Percentiles rank a stretch among this genome's conserved stretches.
phyloP scores from a whole-genome alignment of 2,888 invertebrate species.

The Polyommatus iphigenia region DNA sequence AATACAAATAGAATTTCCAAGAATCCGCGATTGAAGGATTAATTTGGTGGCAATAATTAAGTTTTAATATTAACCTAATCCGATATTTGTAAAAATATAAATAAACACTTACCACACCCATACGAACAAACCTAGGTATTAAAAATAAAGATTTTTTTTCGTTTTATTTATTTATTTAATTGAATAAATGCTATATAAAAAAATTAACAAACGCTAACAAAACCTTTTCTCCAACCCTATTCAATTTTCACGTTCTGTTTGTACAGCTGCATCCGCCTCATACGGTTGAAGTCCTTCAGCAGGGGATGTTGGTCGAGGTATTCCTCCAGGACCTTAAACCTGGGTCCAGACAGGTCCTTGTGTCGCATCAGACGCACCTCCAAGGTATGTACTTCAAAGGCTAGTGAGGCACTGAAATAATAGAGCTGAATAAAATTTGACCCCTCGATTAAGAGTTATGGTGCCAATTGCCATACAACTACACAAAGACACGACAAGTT shows the following conservation, averaged over 20 bases:
- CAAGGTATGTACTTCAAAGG: conserved; percentile 78
- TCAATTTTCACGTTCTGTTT: conserved; percentile 36
- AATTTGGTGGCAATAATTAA: no score
- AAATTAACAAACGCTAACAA: no score
- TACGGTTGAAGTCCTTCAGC: conserved; percentile 58
- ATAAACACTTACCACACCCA: not conserved
- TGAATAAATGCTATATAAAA: not conserved
- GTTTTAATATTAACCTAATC: no score
- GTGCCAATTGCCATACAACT: no score
- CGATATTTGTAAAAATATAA: not conserved
- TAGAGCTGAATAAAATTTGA: no score
- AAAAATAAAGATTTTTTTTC: not conserved
- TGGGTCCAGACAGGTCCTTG: conserved; percentile 75
- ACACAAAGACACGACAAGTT: no score
- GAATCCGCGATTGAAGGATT: no score
- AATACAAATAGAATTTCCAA: no score
- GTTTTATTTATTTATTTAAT: not conserved
- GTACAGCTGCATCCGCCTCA: conserved; percentile 47
- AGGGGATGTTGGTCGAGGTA: conserved; percentile 67
- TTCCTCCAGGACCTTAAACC: conserved; percentile 65
- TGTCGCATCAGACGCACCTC: conserved; percentile 83
- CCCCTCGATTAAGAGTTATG: no score
- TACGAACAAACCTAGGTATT: no score
- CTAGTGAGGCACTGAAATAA: conserved; percentile 62
- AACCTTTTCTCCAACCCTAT: not conserved